Evolutionary conservation across 2,797 vertebrate species (phyloP).

Genomic region (Sciaenops ocellatus): DNA sequence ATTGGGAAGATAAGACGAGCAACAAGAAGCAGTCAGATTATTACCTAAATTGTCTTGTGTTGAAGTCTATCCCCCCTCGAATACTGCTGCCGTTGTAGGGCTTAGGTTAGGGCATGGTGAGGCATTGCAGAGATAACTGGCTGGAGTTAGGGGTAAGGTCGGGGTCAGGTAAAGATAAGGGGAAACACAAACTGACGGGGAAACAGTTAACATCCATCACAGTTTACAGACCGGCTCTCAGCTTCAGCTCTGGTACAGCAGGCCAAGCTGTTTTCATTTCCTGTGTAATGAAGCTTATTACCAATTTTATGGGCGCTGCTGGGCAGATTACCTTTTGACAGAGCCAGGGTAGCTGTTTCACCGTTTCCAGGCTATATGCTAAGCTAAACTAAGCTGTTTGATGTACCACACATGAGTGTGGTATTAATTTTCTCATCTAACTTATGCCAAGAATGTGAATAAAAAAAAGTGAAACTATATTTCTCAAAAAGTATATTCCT

Average conservation of each 20-base stretch:
- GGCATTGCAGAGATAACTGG: slow-evolving; percentile 7
- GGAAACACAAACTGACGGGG: slow-evolving; percentile 5
- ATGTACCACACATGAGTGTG: neutral
- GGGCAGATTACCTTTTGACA: neutral
- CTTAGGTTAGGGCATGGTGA: slow-evolving; percentile 1
- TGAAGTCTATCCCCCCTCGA: neutral
- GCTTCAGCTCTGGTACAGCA: too few species aligned
- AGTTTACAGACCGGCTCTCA: neutral
- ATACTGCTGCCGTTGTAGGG: neutral
- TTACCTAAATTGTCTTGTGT: neutral
- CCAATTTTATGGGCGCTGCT: neutral
- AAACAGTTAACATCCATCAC: slow-evolving; percentile 14
- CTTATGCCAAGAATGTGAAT: neutral
- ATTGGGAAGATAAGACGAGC: neutral
- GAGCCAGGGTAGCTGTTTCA: neutral
- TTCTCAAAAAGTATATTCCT: neutral
- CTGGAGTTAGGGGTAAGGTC: neutral
- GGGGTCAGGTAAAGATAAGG: slow-evolving; percentile 25
- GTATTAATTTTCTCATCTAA: neutral
- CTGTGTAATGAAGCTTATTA: neutral
- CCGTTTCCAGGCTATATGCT: neutral
- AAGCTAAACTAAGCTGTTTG: neutral
- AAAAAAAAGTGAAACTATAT: neutral
- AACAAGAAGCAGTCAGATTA: neutral
- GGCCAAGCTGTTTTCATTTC: slow-evolving; percentile 16